Conservation (phyloP, 2,797 vertebrate genomes). For the Rhinogobio ventralis region DNA sequence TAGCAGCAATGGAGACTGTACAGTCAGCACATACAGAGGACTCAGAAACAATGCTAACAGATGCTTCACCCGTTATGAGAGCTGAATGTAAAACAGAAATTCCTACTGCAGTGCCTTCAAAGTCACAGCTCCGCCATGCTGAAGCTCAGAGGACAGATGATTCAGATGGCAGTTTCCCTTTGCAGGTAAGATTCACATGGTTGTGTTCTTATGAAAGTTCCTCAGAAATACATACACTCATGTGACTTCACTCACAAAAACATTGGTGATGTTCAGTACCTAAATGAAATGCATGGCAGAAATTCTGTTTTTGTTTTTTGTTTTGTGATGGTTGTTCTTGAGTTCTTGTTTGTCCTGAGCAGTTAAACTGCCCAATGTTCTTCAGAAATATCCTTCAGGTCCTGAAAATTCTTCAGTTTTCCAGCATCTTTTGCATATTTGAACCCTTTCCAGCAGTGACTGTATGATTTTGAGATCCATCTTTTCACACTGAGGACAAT, state of each 20-base stretch:
- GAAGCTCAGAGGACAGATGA: slow-evolving; percentile 14
- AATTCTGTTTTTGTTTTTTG: too few relatives aligned
- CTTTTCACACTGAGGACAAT: too few relatives aligned
- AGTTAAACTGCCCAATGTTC: too few relatives aligned
- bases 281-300: neutral
- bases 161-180: neutral
- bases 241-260: neutral
- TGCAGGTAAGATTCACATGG: slow-evolving; percentile 40
- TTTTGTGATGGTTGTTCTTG: too few relatives aligned
- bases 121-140: neutral
- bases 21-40: neutral
- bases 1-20: neutral
- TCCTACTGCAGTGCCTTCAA: neutral
- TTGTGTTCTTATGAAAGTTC: neutral
- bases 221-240: neutral
- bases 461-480: too few relatives aligned
- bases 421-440: too few relatives aligned
- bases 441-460: too few relatives aligned
- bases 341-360: too few relatives aligned
- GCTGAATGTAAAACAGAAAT: neutral
- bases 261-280: neutral
- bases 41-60: neutral
- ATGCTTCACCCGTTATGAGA: neutral
- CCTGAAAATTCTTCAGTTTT: too few relatives aligned
- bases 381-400: too few relatives aligned